phyloP scores from a whole-genome alignment of 1,140 invertebrate species.

The Drosophila rufa region DNA sequence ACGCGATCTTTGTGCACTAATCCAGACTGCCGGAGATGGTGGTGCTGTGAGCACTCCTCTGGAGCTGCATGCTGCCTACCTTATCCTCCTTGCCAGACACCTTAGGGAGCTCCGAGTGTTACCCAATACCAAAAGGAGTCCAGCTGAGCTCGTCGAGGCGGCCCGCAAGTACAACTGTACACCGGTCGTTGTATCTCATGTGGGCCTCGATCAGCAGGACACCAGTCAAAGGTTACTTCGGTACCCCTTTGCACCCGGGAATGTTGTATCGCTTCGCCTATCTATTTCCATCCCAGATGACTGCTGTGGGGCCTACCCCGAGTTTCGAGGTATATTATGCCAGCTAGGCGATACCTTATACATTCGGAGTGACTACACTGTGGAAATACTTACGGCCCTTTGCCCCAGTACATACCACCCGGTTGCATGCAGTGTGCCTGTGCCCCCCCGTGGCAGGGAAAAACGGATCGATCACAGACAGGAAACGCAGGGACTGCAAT shows the following conservation, averaged over 20 bases:
- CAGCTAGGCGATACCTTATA: conserved; percentile 48
- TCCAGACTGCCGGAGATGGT: conserved; percentile 5
- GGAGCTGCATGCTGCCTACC: conserved; percentile 38
- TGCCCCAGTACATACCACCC: conserved; percentile 19
- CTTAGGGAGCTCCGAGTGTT: conserved; percentile 32
- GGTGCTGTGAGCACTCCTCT: conserved; percentile 25
- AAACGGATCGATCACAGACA: background rate
- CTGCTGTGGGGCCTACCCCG: conserved; percentile 44
- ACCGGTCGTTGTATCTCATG: conserved; percentile 31
- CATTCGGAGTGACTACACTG: conserved; percentile 16
- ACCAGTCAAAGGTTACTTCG: conserved; percentile 11
- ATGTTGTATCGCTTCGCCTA: conserved; percentile 49
- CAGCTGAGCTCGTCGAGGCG: background rate
- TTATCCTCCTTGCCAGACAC: conserved; percentile 28
- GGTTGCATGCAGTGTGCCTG: conserved; percentile 10
- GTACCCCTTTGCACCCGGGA: conserved; percentile 30
- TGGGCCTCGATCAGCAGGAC: conserved; percentile 28
- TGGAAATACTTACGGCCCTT: conserved; percentile 39
- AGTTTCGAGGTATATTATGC: conserved; percentile 54
- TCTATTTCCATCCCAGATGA: conserved; percentile 49
- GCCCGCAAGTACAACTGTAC: conserved; percentile 29
- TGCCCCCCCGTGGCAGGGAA: too few relatives aligned
- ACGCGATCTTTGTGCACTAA: conserved; percentile 27
- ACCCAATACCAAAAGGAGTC: background rate
- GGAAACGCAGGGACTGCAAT: background rate